Evolutionary conservation across 2,888 invertebrate genomes (phyloP).

Genomic region (Drosophila paranaensis): DNA sequence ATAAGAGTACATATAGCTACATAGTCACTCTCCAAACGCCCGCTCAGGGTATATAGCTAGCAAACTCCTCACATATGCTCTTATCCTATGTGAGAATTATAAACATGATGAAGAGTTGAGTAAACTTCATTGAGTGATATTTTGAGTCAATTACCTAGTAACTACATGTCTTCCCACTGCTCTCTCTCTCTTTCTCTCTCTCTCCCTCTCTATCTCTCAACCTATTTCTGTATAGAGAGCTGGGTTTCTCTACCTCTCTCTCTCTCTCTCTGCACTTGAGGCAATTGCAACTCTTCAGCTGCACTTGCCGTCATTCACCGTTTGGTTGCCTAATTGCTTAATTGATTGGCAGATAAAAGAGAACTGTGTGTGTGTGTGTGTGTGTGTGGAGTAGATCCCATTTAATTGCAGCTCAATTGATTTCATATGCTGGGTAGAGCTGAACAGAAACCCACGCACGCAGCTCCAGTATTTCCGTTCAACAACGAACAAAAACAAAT

Average conservation of each 20-base stretch:
- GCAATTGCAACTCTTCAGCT: neutral
- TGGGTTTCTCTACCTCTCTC: neutral
- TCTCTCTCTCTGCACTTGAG: slow-evolving; percentile 14
- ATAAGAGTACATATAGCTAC: too few species aligned
- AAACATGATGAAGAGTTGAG: neutral
- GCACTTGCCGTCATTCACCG: slow-evolving; percentile 18
- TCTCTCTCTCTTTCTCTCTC: neutral
- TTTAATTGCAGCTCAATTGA: slow-evolving; percentile 65
- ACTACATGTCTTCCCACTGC: too few species aligned
- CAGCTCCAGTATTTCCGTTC: slow-evolving; percentile 31
- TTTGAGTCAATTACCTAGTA: slow-evolving; percentile 2
- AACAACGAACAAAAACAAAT: neutral
- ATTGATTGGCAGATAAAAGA: slow-evolving; percentile 41
- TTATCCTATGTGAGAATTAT: neutral
- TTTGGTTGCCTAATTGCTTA: slow-evolving; percentile 53
- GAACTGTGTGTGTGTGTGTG: neutral
- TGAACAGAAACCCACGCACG: slow-evolving; percentile 57
- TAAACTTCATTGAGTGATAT: neutral
- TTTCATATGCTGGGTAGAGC: slow-evolving; percentile 43
- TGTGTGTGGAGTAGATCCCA: slow-evolving; percentile 12
- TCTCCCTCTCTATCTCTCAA: neutral
- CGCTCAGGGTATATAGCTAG: neutral
- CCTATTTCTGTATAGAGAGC: too few species aligned
- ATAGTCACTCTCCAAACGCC: too few species aligned
- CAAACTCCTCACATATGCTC: too few species aligned